Evolutionary conservation across 2,888 invertebrate species (phyloP).

Genomic region (Diadromus collaris): DNA sequence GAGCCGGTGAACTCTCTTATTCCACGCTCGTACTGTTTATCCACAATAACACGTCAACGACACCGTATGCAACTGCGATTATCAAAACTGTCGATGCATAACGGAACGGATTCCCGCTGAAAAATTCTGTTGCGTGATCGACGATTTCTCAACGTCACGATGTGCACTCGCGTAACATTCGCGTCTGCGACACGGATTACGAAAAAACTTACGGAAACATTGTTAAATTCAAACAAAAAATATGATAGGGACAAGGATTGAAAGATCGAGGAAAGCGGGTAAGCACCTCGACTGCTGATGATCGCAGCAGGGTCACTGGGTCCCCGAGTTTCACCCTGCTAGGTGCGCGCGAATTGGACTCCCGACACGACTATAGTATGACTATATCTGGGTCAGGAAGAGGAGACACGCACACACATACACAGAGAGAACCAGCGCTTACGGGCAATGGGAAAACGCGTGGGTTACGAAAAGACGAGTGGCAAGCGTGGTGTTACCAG

Average conservation of each 20-base stretch:
- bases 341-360: constrained; percentile 44
- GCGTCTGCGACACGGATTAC: not conserved
- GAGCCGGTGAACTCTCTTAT: constrained; percentile 12
- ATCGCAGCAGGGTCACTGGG: constrained; percentile 42
- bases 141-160: not conserved
- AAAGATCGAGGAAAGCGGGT: not conserved
- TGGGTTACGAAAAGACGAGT: constrained; percentile 39
- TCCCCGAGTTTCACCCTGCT: constrained; percentile 4
- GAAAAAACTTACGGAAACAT: not conserved
- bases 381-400: constrained; percentile 56
- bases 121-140: not conserved
- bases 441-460: constrained; percentile 49
- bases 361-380: constrained; percentile 25
- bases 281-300: constrained; percentile 24
- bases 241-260: not conserved
- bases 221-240: not conserved
- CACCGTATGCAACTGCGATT: not conserved
- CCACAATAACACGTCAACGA: not conserved
- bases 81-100: constrained; percentile 6
- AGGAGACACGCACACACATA: constrained; percentile 43
- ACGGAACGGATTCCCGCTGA: not conserved
- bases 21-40: not conserved
- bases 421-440: not conserved
- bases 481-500: constrained; percentile 57
- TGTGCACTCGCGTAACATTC: not conserved